phyloP scores from a whole-genome alignment of 2,888 invertebrate species.

The Eristalis arbustorum region DNA sequence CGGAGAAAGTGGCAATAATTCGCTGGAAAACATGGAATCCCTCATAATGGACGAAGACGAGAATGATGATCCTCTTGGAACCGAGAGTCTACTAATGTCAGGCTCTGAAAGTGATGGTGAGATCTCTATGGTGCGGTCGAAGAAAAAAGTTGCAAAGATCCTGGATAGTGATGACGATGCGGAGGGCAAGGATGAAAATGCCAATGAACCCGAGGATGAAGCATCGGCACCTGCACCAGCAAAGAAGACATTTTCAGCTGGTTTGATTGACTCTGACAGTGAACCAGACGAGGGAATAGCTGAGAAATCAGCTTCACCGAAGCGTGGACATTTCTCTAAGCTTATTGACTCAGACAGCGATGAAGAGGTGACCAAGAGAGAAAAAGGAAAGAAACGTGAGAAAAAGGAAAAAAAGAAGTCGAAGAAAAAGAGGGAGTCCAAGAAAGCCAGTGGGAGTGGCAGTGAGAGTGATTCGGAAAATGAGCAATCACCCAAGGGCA shows the following conservation, averaged over 20 bases:
- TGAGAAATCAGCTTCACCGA: not conserved
- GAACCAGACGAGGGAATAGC: constrained; percentile 7
- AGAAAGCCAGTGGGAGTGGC: not conserved
- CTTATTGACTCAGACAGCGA: constrained; percentile 71
- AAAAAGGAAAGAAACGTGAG: not conserved
- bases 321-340: constrained; percentile 11
- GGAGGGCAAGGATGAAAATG: not conserved
- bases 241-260: constrained; percentile 49
- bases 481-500: not conserved
- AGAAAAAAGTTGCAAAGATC: constrained; percentile 22
- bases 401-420: not conserved
- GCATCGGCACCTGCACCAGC: not conserved
- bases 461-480: not conserved
- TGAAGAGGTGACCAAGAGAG: not conserved
- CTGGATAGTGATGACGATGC: constrained; percentile 71
- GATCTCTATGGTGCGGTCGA: constrained; percentile 12
- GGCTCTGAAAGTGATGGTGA: constrained; percentile 74
- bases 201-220: not conserved
- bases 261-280: constrained; percentile 66
- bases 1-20: constrained; percentile 47
- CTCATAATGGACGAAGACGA: constrained; percentile 68
- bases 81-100: constrained; percentile 75
- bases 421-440: constrained; percentile 13
- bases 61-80: constrained; percentile 75
- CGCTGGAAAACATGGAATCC: constrained; percentile 66